A percentile compares a stretch with the other conserved stretches of the same genome.
These are phyloP conservation scores for Eremobia ochroleuca DNA, from an alignment of 2,888 invertebrate species.

Conservation along the genomic window DNA sequence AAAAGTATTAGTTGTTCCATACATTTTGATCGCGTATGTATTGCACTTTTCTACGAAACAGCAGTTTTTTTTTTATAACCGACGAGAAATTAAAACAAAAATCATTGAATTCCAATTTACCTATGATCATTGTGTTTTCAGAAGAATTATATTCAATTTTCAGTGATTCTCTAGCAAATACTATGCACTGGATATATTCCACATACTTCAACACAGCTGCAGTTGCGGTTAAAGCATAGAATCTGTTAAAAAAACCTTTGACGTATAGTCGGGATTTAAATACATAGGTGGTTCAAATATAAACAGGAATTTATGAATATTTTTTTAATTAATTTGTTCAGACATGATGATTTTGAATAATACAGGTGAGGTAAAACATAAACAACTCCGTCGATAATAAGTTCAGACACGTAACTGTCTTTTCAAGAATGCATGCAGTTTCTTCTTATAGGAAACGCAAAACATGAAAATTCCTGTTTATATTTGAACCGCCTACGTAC, in stretches of 20 bases:
- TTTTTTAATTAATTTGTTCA: too few relatives aligned
- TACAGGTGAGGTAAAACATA: too few relatives aligned
- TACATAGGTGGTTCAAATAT: too few relatives aligned
- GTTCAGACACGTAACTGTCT: too few relatives aligned
- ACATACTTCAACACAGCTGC: slow-evolving; percentile 96
- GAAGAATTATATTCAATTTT: slow-evolving; percentile 96
- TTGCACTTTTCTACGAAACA: neutral
- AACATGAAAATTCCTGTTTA: too few relatives aligned
- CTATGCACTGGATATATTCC: slow-evolving; percentile 94
- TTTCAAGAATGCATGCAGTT: too few relatives aligned
- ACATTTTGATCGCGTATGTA: neutral
- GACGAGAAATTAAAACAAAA: too few relatives aligned
- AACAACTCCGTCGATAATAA: too few relatives aligned
- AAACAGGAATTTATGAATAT: too few relatives aligned
- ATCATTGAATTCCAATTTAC: slow-evolving; percentile 84
- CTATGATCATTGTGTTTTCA: slow-evolving; percentile 95
- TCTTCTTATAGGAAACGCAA: too few relatives aligned
- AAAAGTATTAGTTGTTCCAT: neutral
- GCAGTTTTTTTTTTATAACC: neutral
- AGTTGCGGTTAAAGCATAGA: slow-evolving; percentile 96
- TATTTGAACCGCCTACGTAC: too few relatives aligned
- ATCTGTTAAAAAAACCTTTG: slow-evolving; percentile 88
- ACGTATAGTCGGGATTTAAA: neutral
- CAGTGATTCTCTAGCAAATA: slow-evolving; percentile 94
- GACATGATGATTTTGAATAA: too few relatives aligned